Evolutionary conservation across 1,140 invertebrate genomes (phyloP), one percentile per base, ranked within the genome.

Genomic region (Platyscapa corneri): DNA sequence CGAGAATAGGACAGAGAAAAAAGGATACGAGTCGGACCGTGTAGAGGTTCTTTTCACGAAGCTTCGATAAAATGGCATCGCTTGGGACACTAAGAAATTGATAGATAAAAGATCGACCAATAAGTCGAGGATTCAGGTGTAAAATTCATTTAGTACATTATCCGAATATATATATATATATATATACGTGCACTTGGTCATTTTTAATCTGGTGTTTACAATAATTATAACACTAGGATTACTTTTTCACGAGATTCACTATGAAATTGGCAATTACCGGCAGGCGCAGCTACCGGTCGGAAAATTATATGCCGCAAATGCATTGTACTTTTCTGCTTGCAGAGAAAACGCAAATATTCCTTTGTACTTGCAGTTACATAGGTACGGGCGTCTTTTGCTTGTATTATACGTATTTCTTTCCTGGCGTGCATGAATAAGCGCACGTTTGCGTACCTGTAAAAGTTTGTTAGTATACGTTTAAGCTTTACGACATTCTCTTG

Each of bases 391-490:
- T 70, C 34, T 72, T 72, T 39, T 72, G 67, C 34, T 72, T 39
- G 14, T 39, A n/a, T 72, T 72, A 30, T 23, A 72, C 23, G 34
- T 72, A 72, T 72, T 72, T 72, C 67, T 72, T 72, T 72, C 10
- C 10, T 72, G n/a, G n/a, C n/a, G n/a, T n/a, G 18, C 30, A 6
- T 39, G n/a, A 39, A 14, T 39, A 39, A 37, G 34, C 0, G 12
- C 10, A 30, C 14, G 32, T 27, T 67, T 67, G 60, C 30, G n/a
- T 30, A 20, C 60, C 14, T n/a, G 60, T n/a, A 64, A 64, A 67
- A 3, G 65, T 34, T 67, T 67, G 1, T 67, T 10, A 34, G 30
- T 67, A n/a, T 34, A 67, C 6, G 16, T 34, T 3, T 8, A 30
- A 64, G 30, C 32, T 67, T 20, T 67, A 32, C 8, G 30, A 32